Base-by-base conservation (phyloP, 2,113 vertebrate species). In the Paracanthobrama guichenoti region DNA sequence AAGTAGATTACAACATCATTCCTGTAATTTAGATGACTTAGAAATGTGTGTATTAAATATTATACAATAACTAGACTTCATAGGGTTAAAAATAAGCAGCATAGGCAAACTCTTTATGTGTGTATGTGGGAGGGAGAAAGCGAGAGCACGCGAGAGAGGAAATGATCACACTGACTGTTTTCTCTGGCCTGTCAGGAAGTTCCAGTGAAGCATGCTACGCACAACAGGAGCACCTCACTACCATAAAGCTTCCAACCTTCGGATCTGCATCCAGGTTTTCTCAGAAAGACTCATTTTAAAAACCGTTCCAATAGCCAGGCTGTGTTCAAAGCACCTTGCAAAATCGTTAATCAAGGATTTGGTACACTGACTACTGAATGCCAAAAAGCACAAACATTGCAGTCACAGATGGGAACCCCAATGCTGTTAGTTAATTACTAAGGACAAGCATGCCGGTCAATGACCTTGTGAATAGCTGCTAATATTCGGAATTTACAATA, bases 121-220 rank as follows among this genome's bases (percentile, higher is more conserved):
- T 20, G 28, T 39, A 7, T 20, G 31, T 20, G 64, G 1, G 64
- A 11, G 18, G 10, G 66, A 22, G 31, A 39, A 9, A 69, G 18
- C 1, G 48, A 50, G 2, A 28, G 18, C 1, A 3, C 4, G 2
- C 14, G 60, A 35, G 18, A 5, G 14, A 6, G 10, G 10, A n/a
- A 72, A 44, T n/a, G 6, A 46, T 72, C 42, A 44, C 39, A 46
- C 22, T 14, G 11, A 44, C 22, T 72, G 69, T 72, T 72, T 44
- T 72, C 5, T 44, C 69, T 72, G 69, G 42, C 69, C 42, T 72
- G 11, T 44, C 39, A 44, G 69, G 69, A 72, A 46, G 22, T 72
- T 72, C 39, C 20, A 72, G 22, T 72, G 69, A 46, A 72, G 66
- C 18, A n/a, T 77, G 11, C 18, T 31, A 35, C 9, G 0, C 48